These are phyloP conservation scores for Pyrocoelia pectoralis DNA, from an alignment of 2,888 invertebrate genomes.

Conservation along the genomic window DNA sequence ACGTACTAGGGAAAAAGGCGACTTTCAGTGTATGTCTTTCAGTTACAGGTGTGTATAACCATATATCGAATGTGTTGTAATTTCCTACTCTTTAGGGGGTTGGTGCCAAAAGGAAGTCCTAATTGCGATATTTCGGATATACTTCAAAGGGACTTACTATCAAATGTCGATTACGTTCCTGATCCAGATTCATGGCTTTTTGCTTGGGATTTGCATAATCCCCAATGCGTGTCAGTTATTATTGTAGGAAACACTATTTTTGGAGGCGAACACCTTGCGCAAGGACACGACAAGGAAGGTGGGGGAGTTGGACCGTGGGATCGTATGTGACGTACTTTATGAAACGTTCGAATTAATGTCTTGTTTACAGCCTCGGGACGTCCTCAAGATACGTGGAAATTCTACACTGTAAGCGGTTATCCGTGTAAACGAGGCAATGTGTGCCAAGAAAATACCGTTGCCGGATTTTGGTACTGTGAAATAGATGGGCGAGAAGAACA, in stretches of 20 bases:
- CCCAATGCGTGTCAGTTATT: constrained; percentile 64
- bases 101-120: constrained; percentile 51
- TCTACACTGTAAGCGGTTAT: constrained; percentile 83
- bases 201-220: constrained; percentile 81
- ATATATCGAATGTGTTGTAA: constrained; percentile 15
- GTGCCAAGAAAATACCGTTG: constrained; percentile 77
- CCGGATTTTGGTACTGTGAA: constrained; percentile 87
- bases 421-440: constrained; percentile 73
- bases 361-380: constrained; percentile 38
- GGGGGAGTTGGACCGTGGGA: background rate
- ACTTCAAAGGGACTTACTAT: constrained; percentile 76
- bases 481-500: constrained; percentile 74
- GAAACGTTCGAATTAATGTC: background rate
- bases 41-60: constrained; percentile 69
- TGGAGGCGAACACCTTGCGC: background rate
- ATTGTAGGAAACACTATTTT: constrained; percentile 2
- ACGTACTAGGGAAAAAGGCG: constrained; percentile 61
- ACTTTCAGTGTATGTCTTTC: constrained; percentile 78
- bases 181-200: constrained; percentile 77
- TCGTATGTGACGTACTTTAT: background rate
- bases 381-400: constrained; percentile 66
- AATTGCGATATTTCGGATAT: constrained; percentile 84
- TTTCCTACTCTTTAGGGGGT: constrained; percentile 43
- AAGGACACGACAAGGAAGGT: background rate
- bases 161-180: constrained; percentile 75